Base-by-base conservation (phyloP, 2,797 vertebrate genomes). In the Anisognathus igniventris region DNA sequence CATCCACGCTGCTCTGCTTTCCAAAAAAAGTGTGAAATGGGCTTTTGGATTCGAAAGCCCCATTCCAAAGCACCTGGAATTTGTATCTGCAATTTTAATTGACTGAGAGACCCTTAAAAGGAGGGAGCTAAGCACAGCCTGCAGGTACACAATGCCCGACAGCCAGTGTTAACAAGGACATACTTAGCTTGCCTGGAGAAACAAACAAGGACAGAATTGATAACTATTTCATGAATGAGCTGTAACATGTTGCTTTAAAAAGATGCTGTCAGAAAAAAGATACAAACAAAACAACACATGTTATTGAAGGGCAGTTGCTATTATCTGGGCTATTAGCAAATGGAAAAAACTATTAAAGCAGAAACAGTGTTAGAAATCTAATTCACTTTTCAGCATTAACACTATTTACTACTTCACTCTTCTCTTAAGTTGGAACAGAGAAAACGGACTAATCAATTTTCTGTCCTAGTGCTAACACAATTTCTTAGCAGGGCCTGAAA, bases 301-400 rank as follows among this genome's bases (percentile, higher is more conserved):
- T 85, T 96, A 86, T 60, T 93, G 93, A 92, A 95, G 86, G 74
- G 64, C 92, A 95, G 77, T 70, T 90, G 83, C 73, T 96, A 95
- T 96, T 96, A 96, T 92, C 87, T 77, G 75, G 74, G 68, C 89
- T 96, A 96, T 96, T 96, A 96, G 91, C 83, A 94, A 95, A 95
- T 92, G 94, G 88, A 88, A 96, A 90, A 94, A 95, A 90, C 92
- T 95, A 90, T 95, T 95, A 95, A 94, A 93, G 74, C 56, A 92
- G 88, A 93, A 96, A 95, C 65, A 74, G 76, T 81, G 82, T 86
- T 94, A 94, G 88, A 95, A 95, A 94, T 93, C 90, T 95, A 90
- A 95, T 95, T 95, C 93, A 88, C 83, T 93, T 94, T 90, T 86
- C 83, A 51, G 56, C 83, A 93, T 96, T 95, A 93, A 85, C 3